phyloP scores from a whole-genome alignment of 2,113 vertebrate genomes.

The Gadus macrocephalus region DNA sequence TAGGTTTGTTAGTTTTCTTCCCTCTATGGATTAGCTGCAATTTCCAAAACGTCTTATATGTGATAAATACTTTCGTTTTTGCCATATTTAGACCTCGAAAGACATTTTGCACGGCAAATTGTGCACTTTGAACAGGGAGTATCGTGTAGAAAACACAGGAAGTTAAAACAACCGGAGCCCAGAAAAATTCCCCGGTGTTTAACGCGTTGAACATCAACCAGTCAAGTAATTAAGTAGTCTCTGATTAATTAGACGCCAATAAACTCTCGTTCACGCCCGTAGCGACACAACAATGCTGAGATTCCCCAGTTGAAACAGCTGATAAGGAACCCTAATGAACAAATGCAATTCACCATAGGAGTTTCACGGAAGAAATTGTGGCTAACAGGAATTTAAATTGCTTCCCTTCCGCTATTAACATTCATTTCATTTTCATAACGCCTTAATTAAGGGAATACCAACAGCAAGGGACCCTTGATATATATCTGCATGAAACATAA shows the following conservation, averaged over 20 bases:
- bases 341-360: conserved; percentile 53
- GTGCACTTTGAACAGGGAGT: too few relatives aligned
- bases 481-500: too few relatives aligned
- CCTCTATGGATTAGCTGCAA: too few relatives aligned
- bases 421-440: conserved; percentile 58
- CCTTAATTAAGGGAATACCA: conserved; percentile 59
- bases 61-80: too few relatives aligned
- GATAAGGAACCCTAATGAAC: conserved; percentile 63
- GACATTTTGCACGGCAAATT: too few relatives aligned
- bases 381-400: conserved; percentile 49
- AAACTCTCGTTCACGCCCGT: conserved; percentile 58
- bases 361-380: conserved; percentile 41
- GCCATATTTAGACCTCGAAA: too few relatives aligned
- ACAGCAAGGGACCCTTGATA: neutral
- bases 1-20: too few relatives aligned
- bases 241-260: conserved; percentile 67
- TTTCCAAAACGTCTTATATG: too few relatives aligned
- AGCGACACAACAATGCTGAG: conserved; percentile 58
- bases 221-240: conserved; percentile 65
- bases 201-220: conserved; percentile 15
- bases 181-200: too few relatives aligned
- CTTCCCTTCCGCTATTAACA: conserved; percentile 55
- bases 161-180: too few relatives aligned
- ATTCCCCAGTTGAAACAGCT: conserved; percentile 57
- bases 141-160: too few relatives aligned